phyloP scores from a whole-genome alignment of 1,140 invertebrate genomes.

The Drosophila yakuba region DNA sequence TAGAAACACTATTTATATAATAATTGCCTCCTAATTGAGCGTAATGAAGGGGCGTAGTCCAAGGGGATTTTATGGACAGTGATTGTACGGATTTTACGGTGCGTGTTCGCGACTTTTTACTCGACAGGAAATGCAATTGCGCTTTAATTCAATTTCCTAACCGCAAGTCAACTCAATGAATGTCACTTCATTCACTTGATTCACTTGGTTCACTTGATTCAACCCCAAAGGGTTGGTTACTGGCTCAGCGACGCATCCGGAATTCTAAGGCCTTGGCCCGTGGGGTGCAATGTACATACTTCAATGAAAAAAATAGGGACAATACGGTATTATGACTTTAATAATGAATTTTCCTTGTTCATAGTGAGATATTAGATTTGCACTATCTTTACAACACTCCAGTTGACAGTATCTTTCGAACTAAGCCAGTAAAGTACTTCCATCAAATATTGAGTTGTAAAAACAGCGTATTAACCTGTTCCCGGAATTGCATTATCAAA shows the following conservation, averaged over 20 bases:
- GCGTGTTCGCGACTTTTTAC: neutral
- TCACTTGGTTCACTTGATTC: conserved; percentile 27
- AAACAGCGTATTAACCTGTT: too few relatives aligned
- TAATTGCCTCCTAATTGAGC: conserved; percentile 43
- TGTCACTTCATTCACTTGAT: conserved; percentile 13
- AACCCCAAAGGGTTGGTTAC: conserved; percentile 50
- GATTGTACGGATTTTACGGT: neutral
- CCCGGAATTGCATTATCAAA: too few relatives aligned
- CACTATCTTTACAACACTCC: too few relatives aligned
- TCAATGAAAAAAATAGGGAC: neutral
- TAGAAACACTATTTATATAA: neutral
- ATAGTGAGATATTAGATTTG: too few relatives aligned
- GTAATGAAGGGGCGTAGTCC: neutral
- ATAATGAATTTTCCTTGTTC: too few relatives aligned
- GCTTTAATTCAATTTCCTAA: conserved; percentile 66
- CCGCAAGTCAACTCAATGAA: conserved; percentile 29
- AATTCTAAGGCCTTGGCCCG: neutral
- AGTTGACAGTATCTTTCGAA: too few relatives aligned
- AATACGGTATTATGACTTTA: too few relatives aligned
- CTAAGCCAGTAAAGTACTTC: too few relatives aligned
- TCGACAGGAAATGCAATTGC: conserved; percentile 62
- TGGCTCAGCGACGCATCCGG: conserved; percentile 22
- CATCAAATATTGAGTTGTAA: too few relatives aligned
- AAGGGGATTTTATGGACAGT: neutral
- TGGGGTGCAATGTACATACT: neutral